Conservation (phyloP, 2,113 vertebrate genomes). For the Mastomys coucha region DNA sequence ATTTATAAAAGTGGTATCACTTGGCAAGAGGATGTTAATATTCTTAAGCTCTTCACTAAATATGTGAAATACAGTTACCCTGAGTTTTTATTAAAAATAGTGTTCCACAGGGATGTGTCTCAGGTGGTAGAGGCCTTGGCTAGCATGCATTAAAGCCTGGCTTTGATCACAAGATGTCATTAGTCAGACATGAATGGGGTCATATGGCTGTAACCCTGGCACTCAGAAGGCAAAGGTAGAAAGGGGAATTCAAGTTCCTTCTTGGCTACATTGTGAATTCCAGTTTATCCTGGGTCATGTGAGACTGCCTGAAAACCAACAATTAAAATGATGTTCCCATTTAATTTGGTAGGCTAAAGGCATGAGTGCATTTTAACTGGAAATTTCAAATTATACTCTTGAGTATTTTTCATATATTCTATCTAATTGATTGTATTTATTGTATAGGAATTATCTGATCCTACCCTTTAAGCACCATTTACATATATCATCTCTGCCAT, state of each 20-base stretch:
- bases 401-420: slow-evolving; percentile 17
- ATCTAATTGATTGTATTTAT: neutral
- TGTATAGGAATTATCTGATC: slow-evolving; percentile 18
- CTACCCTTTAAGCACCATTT: neutral
- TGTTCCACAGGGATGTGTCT: neutral
- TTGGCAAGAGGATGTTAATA: neutral
- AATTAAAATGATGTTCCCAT: neutral
- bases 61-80: neutral
- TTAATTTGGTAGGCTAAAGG: slow-evolving; percentile 19
- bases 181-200: neutral
- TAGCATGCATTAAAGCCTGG: neutral
- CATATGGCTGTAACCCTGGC: neutral
- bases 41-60: slow-evolving; percentile 17
- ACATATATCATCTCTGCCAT: neutral
- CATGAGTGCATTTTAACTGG: slow-evolving; percentile 38
- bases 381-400: neutral
- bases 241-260: neutral
- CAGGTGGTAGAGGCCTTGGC: neutral
- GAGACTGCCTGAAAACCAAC: neutral
- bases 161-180: neutral
- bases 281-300: neutral
- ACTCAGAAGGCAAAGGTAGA: neutral
- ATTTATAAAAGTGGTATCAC: slow-evolving; percentile 15
- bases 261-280: neutral
- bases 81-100: neutral